These are phyloP conservation scores for Phocides pigmalion DNA, from an alignment of 1,140 invertebrate species.

Conservation along the genomic window DNA sequence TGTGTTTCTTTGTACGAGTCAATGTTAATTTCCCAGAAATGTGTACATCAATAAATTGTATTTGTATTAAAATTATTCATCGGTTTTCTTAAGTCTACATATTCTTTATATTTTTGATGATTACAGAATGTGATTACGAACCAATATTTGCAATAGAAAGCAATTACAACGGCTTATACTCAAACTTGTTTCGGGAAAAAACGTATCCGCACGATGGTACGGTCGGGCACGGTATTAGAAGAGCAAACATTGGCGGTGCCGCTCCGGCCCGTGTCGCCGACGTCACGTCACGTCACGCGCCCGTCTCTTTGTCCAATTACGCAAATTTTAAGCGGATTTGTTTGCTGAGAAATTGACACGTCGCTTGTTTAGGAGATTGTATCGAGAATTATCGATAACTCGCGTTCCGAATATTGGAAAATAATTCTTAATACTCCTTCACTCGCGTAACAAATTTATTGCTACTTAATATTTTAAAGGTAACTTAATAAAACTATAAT, in stretches of 20 bases:
- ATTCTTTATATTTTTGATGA: neutral
- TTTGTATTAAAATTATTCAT: too few relatives aligned
- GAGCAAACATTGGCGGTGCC: neutral
- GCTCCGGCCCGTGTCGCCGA: neutral
- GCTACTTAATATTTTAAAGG: too few relatives aligned
- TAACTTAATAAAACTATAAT: too few relatives aligned
- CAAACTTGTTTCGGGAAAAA: constrained; percentile 1
- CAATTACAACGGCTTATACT: neutral
- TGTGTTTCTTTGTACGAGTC: too few relatives aligned
- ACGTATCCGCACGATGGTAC: neutral
- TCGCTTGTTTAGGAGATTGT: neutral
- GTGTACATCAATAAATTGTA: too few relatives aligned
- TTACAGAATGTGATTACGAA: constrained; percentile 31
- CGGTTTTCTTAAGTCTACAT: too few relatives aligned
- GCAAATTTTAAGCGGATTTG: neutral
- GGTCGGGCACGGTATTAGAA: neutral
- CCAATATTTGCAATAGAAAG: neutral
- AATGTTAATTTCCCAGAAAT: too few relatives aligned
- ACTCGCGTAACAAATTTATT: too few relatives aligned
- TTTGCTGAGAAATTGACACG: neutral
- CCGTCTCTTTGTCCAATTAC: neutral
- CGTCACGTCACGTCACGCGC: neutral
- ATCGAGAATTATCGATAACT: neutral
- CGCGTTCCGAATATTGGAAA: neutral
- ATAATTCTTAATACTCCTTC: neutral